phyloP scores from a whole-genome alignment of 2,888 invertebrate genomes.

The Drosophila koepferae region DNA sequence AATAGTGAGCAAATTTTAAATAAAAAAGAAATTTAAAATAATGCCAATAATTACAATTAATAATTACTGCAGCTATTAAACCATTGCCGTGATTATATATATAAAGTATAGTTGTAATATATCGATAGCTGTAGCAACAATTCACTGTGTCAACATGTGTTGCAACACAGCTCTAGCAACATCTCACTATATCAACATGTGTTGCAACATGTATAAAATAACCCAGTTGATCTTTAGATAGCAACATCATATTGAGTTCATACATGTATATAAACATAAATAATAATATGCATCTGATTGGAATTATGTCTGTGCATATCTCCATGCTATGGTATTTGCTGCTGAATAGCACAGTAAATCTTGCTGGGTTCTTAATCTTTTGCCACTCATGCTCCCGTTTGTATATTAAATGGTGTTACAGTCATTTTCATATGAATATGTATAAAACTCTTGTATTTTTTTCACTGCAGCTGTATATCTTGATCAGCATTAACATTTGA shows the following conservation, averaged over 20 bases:
- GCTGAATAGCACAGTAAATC: background rate
- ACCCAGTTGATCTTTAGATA: background rate
- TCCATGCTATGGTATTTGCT: background rate
- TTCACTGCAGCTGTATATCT: no score
- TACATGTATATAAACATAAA: background rate
- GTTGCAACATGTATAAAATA: background rate
- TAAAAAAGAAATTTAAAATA: no score
- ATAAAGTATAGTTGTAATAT: background rate
- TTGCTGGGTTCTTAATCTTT: background rate
- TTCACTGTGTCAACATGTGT: background rate
- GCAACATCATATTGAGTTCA: rapidly evolving
- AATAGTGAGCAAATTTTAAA: background rate
- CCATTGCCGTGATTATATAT: background rate
- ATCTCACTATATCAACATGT: background rate
- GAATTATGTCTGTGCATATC: background rate
- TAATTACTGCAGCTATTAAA: no score
- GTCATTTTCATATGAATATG: background rate
- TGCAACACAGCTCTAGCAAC: background rate
- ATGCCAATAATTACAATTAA: no score
- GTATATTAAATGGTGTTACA: background rate
- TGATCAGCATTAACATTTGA: no score
- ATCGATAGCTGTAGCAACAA: conserved; percentile 15
- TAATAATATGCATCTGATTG: background rate
- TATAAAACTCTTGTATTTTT: background rate
- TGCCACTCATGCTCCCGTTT: background rate